phyloP scores from a whole-genome alignment of 2,797 vertebrate genomes.

The Hyperoplus lanceolatus region DNA sequence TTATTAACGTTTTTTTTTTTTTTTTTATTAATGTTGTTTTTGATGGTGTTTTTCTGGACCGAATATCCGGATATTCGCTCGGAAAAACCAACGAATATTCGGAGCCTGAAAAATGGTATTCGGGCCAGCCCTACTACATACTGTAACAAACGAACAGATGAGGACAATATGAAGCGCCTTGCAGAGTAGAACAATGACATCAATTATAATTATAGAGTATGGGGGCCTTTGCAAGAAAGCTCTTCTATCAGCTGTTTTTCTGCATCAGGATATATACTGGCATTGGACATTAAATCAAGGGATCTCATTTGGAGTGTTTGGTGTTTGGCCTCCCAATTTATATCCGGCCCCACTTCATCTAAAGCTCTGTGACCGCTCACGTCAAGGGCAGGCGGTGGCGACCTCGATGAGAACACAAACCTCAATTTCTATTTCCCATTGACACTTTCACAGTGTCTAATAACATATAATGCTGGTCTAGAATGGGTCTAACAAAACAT shows the following conservation, averaged over 20 bases:
- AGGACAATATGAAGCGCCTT: neutral
- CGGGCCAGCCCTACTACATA: too few relatives aligned
- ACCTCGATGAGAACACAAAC: neutral
- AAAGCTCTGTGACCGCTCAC: slow-evolving; percentile 30
- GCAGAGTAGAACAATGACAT: slow-evolving; percentile 11
- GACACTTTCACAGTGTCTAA: too few relatives aligned
- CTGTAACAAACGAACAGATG: slow-evolving; percentile 3
- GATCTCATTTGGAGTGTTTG: slow-evolving; percentile 34
- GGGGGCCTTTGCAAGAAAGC: neutral
- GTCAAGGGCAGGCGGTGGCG: neutral
- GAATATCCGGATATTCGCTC: too few relatives aligned
- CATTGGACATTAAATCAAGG: slow-evolving; percentile 12
- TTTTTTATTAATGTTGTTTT: too few relatives aligned
- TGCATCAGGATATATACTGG: slow-evolving; percentile 4
- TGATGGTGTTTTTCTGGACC: too few relatives aligned
- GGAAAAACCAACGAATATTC: too few relatives aligned
- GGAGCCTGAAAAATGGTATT: too few relatives aligned
- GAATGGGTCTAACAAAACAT: neutral
- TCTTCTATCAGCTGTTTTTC: too few relatives aligned
- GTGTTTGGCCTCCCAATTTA: slow-evolving; percentile 22
- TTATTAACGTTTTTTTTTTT: too few relatives aligned
- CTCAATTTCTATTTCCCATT: neutral
- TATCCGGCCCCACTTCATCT: slow-evolving; percentile 47
- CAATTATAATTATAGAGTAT: neutral
- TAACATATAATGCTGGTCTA: neutral